Conservation (phyloP, 2,113 vertebrate species). For the Ictidomys tridecemlineatus region DNA sequence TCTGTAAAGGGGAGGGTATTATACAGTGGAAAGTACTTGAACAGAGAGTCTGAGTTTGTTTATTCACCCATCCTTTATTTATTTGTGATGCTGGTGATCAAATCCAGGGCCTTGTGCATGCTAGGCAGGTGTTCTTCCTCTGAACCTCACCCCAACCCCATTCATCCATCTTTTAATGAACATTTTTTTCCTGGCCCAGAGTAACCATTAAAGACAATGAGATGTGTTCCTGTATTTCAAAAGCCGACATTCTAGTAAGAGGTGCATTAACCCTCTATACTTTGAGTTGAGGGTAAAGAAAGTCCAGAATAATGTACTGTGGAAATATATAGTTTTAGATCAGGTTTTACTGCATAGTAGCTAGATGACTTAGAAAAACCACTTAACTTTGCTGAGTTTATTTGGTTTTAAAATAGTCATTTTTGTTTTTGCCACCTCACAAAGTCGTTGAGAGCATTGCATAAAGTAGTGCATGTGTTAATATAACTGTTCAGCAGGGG, state of each 20-base stretch:
- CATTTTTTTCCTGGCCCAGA: background rate
- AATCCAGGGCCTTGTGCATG: too few species aligned
- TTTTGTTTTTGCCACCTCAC: background rate
- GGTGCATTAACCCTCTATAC: background rate
- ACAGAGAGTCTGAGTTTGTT: background rate
- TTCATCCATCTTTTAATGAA: background rate
- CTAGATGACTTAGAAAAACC: background rate
- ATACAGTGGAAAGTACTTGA: background rate
- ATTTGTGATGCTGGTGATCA: background rate
- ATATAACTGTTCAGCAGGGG: background rate
- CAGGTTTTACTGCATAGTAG: background rate
- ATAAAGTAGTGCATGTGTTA: background rate
- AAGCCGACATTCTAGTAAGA: conserved; percentile 18
- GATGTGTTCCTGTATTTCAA: background rate
- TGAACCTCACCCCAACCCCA: background rate
- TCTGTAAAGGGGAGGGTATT: background rate
- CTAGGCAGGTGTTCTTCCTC: too few species aligned
- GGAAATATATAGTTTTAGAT: background rate
- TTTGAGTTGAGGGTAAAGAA: background rate
- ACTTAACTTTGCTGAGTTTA: background rate
- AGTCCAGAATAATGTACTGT: background rate
- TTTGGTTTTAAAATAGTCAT: conserved; percentile 43
- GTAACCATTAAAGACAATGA: background rate
- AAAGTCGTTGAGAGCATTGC: conserved; percentile 2
- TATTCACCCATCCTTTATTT: background rate